Percentiles rank a stretch among this genome's conserved stretches.
Evolutionary conservation across 2,797 vertebrate genomes (phyloP).

Genomic region (Epinephelus coioides): DNA sequence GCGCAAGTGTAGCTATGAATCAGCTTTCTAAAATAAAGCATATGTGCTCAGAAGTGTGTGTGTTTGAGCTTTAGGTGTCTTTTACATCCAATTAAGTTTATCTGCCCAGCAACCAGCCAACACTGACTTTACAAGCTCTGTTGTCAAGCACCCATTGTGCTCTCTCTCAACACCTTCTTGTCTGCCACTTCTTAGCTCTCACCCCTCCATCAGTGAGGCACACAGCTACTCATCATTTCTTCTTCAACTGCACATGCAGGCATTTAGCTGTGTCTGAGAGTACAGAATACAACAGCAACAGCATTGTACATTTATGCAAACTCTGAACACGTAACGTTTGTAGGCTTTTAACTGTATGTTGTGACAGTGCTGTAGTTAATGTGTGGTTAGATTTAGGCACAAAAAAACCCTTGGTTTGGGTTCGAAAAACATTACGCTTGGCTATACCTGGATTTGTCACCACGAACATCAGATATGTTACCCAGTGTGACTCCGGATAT

Average conservation of each 20-base stretch:
- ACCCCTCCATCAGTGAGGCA: conserved; percentile 30
- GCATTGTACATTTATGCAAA: no score
- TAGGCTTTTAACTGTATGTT: no score
- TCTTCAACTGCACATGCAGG: conserved; percentile 1
- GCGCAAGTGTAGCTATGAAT: conserved; percentile 55
- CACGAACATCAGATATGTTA: no score
- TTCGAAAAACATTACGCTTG: no score
- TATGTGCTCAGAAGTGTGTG: conserved; percentile 31
- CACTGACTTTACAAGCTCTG: conserved; percentile 38
- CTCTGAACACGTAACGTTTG: no score
- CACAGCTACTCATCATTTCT: conserved; percentile 17
- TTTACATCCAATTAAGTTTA: conserved; percentile 51
- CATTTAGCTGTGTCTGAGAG: neutral
- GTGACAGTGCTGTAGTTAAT: no score
- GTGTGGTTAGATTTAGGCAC: no score
- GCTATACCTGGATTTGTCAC: no score
- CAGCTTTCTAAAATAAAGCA: conserved; percentile 75
- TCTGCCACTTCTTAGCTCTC: conserved; percentile 52
- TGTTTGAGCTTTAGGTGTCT: conserved; percentile 43
- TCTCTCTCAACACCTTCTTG: conserved; percentile 56
- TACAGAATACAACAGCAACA: no score
- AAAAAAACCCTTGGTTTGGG: no score
- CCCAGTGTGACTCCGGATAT: no score
- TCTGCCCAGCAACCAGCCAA: conserved; percentile 66
- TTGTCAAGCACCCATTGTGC: conserved; percentile 36